Evolutionary conservation across 1,140 invertebrate species (phyloP), one percentile per base, ranked within the genome.

Genomic region (Zaprionus vittiger): DNA sequence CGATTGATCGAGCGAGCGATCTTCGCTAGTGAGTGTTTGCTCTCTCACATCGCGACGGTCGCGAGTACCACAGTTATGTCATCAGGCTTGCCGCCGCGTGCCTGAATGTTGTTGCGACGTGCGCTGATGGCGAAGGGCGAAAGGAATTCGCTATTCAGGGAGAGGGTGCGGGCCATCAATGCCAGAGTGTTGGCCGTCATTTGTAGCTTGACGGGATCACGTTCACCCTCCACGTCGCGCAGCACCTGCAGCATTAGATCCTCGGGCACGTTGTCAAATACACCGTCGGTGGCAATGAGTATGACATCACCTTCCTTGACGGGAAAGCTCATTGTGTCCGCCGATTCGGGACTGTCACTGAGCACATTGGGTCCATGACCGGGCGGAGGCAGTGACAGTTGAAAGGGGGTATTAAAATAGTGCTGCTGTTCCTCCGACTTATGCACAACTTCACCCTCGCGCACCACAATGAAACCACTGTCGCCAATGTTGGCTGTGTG

Each of bases 401-500:
- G 98, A 94, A 98, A 99, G 7, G 99, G 99, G 31, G 99, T 99
- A 94, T 99, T 99, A 93, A 99, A 99, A 93, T 99, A 99, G 93
- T 99, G 98, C 86, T 99, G 98, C 92, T 99, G 98, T 93, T 99
- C 98, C 81, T 97, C 96, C 1, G 97, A 98, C 65, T 97, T 95
- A 93, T 98, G 97, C 22, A 99, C 96, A 15, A 99, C 95, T 80
- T 97, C 95, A 1, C 97, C 96, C 49, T 96, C 95, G 17, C 98
- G 94, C 47, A 99, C 97, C 38, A 99, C 96, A 93, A 99, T 95
- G 93, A 98, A 99, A 15, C 98, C 99, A 91, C 98, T 99, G 93
- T 99, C 99, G n/a, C 99, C 99, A 77, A 99, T 98, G 94, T 99
- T 99, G 12, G 98, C 98, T 9, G 98, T 97, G 83, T 98, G 98